Evolutionary conservation across 2,797 vertebrate species (phyloP), one percentile per base, ranked within the genome.

Genomic region (Arnoldichthys spilopterus): DNA sequence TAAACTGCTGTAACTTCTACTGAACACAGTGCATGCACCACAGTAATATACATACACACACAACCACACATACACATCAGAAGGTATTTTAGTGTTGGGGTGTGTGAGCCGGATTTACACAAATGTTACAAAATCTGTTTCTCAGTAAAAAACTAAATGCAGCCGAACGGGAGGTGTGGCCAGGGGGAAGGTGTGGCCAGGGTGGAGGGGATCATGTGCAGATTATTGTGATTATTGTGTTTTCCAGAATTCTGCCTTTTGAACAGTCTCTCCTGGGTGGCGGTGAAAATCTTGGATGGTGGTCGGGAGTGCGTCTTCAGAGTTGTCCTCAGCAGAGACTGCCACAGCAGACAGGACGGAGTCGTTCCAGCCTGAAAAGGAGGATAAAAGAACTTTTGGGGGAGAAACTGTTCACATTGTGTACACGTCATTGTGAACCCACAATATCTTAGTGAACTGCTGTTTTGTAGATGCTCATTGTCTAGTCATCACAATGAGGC

Each of bases 311-410:
- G 28, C 61, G 58, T 72, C 74, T 37, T 67, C n/a, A 34, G 58
- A 49, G 13, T 64, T 47, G 58, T 78, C 49, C 72, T 77, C 61
- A 64, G 24, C 30, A 58, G 56, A 56, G 63, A 47, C 53, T 67
- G 61, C 47, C 40, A 72, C 26, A 70, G 51, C 16, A 26, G 30
- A 28, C 22, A 67, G 47, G 59, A 28, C 15, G 7, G 40, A 20
- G 66, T 71, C 72, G 56, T 54, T 51, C 49, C 7, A 49, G 53
- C 51, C 67, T 67, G 12, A 15, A 59, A 28, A 13, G 1, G n/a
- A 28, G 13, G 6, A 3, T 7, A 11, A 45, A 45, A 45, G 37
- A 37, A 37, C 37, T 6, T 37, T 9, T 0, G 9, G 37, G 9
- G n/a, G n/a, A n/a, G n/a, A n/a, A n/a, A n/a, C n/a, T n/a, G n/a